Evolutionary conservation across 2,113 vertebrate genomes (phyloP).

Genomic region (Anolis carolinensis): DNA sequence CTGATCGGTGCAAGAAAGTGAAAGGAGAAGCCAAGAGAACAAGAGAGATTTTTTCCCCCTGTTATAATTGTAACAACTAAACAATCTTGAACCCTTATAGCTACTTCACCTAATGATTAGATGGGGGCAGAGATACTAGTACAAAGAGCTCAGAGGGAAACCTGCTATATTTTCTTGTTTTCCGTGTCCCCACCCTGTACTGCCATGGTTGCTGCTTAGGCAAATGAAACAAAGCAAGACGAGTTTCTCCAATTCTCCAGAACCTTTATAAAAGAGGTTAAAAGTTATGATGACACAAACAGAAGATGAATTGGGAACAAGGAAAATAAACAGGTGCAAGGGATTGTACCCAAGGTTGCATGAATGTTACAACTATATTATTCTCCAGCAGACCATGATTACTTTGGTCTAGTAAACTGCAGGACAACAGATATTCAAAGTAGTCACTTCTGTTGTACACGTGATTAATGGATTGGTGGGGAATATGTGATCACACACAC

Average conservation of each 20-base stretch:
- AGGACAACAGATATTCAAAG: not conserved
- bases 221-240: not conserved
- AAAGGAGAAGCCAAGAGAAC: conserved; percentile 35
- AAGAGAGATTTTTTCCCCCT: conserved; percentile 29
- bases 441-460: not conserved
- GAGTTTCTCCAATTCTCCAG: not conserved
- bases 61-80: conserved; percentile 27
- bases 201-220: not conserved
- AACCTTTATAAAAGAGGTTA: not conserved
- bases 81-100: not conserved
- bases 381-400: not conserved
- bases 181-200: too few relatives aligned
- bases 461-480: not conserved
- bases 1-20: conserved; percentile 49
- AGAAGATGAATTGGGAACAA: not conserved
- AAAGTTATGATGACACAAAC: not conserved
- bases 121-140: rapidly evolving
- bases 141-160: not conserved
- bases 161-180: not conserved
- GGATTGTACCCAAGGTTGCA: not conserved
- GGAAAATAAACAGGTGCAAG: not conserved
- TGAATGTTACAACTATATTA: not conserved
- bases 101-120: not conserved
- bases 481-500: too few relatives aligned
- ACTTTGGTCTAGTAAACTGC: not conserved